Conservation (phyloP, 2,113 vertebrate genomes). For the Hymenochirus boettgeri region DNA sequence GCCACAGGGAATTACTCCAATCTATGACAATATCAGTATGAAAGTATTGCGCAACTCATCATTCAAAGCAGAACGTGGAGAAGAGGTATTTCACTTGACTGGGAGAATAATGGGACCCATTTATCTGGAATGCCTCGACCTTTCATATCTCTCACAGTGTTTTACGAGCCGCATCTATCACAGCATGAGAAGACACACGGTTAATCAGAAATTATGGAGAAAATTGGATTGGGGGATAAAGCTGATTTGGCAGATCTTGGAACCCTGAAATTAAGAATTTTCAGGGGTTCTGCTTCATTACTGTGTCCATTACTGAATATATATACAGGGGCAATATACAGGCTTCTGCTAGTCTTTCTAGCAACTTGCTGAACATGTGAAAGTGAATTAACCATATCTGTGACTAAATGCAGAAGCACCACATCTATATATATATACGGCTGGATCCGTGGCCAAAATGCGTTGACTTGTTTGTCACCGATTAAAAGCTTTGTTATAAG, state of each 20-base stretch:
- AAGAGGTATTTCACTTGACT: conserved; percentile 83
- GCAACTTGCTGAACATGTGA: too few relatives aligned
- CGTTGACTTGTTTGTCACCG: too few relatives aligned
- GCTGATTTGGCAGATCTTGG: conserved; percentile 6
- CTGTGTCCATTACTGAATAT: not conserved
- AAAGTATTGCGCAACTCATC: conserved; percentile 67
- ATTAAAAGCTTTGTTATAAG: too few relatives aligned
- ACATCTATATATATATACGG: too few relatives aligned
- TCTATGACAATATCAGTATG: conserved; percentile 60
- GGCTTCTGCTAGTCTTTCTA: too few relatives aligned
- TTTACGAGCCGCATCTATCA: conserved; percentile 87
- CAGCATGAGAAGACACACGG: conserved; percentile 78
- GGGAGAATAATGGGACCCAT: conserved; percentile 87
- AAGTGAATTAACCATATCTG: too few relatives aligned
- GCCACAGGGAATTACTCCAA: conserved; percentile 43
- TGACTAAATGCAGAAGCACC: too few relatives aligned
- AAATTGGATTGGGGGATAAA: conserved; percentile 21
- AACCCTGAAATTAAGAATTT: conserved; percentile 2
- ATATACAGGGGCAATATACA: too few relatives aligned
- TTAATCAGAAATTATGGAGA: conserved; percentile 22
- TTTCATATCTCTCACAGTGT: conserved; percentile 85
- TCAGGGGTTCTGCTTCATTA: not conserved
- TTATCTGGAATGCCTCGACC: conserved; percentile 85
- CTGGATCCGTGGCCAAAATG: too few relatives aligned
- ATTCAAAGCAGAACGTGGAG: conserved; percentile 80